Conservation (phyloP, 23 tunicate genomes). For the Ciona savignyi region DNA sequence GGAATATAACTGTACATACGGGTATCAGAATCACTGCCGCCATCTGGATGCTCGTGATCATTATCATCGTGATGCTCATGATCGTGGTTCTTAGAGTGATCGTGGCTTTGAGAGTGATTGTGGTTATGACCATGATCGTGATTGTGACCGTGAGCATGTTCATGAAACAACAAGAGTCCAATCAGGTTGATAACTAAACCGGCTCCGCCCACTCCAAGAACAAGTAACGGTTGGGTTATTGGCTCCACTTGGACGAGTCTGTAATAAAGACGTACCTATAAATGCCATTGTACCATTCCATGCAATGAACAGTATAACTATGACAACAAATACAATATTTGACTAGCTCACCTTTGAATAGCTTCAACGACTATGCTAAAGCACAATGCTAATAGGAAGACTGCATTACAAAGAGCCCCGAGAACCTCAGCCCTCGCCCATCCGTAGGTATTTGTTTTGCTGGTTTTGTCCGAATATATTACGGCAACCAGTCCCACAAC, state of each 20-base stretch:
- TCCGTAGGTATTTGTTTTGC: slow-evolving; percentile 60
- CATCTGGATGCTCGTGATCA: no score
- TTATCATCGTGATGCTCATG: no score
- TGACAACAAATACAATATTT: no score
- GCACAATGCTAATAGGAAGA: slow-evolving; percentile 60
- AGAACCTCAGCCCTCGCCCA: slow-evolving; percentile 76
- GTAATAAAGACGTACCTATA: neutral
- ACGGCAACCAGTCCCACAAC: slow-evolving; percentile 54
- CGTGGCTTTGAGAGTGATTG: no score
- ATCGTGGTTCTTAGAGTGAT: no score
- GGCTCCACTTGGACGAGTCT: slow-evolving; percentile 47
- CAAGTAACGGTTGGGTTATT: slow-evolving; percentile 37
- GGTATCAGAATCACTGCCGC: no score
- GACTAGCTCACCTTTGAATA: slow-evolving; percentile 68
- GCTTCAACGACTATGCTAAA: slow-evolving; percentile 61
- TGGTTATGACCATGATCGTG: slow-evolving; percentile 20
- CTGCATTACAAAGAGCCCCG: slow-evolving; percentile 78
- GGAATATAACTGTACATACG: no score
- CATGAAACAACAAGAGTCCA: slow-evolving; percentile 51
- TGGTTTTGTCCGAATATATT: slow-evolving; percentile 33
- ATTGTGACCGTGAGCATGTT: slow-evolving; percentile 46
- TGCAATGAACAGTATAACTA: no score
- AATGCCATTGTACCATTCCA: no score
- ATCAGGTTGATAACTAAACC: slow-evolving; percentile 58
- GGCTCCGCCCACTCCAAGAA: slow-evolving; percentile 49